Evolutionary conservation across 2,113 vertebrate species (phyloP), one percentile per base, ranked within the genome.

Genomic region (Geococcyx californianus): DNA sequence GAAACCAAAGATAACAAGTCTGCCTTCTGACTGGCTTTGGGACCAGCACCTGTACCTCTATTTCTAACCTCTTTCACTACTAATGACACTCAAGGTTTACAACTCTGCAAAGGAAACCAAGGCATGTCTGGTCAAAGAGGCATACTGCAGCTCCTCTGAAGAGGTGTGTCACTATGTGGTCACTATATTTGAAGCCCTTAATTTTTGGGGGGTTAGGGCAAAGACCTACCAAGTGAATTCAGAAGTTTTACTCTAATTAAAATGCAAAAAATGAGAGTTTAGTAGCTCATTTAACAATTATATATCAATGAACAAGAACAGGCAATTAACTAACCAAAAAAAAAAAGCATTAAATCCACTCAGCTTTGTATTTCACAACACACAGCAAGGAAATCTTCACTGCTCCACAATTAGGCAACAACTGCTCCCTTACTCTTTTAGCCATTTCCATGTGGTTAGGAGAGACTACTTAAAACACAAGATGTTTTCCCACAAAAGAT

Each of bases 141-240:
- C 42, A 72, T 56, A 49, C 33, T 2, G 28, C 34, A 86, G 63
- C 58, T 90, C 29, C 70, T 31, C 4, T n/a, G 40, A 60, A 26
- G 5, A 11, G 6, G 2, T 9, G 7, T 47, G 63, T 38, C 33
- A n/a, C 1, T 0, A 23, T 9, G 42, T 3, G 16, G 52, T 62
- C 40, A 38, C 36, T 54, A 6, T 10, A 23, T 38, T 20, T 66
- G 16, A 18, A 77, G 69, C 38, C 67, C 38, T 89, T 64, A 3
- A 62, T 59, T 49, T 81, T 42, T 72, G 64, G 13, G 13, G 54
- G 44, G 54, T n/a, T 13, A 54, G 47, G 21, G 21, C 36, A 76
- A 80, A 47, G 63, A 73, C 52, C 16, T 24, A 81, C 52, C 7
- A 54, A 21, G 51, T 3, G 1, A 58, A 31, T 31, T 54, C n/a